Conservation (phyloP, 1,140 invertebrate species). For the Holotrichia oblita region DNA sequence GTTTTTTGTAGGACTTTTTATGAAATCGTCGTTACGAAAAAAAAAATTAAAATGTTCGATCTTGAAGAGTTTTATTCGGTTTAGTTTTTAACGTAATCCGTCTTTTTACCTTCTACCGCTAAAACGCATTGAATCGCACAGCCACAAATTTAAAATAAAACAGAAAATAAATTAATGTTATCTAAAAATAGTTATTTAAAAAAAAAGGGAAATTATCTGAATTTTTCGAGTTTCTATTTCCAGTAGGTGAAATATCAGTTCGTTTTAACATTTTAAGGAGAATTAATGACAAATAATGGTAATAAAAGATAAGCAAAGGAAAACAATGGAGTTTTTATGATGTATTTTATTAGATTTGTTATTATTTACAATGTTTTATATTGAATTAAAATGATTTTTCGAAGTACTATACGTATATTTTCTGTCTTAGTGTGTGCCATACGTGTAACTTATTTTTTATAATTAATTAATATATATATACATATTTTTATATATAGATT, state of each 20-base stretch:
- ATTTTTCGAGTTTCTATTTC: background rate
- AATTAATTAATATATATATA: background rate
- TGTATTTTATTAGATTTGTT: background rate
- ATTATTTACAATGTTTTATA: background rate
- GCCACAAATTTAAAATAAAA: background rate
- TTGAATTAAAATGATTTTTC: background rate
- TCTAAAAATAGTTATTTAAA: background rate
- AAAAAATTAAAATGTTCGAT: background rate
- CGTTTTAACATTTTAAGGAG: background rate
- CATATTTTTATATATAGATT: background rate
- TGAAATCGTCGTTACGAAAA: background rate
- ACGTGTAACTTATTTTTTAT: conserved; percentile 6
- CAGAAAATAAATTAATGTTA: background rate
- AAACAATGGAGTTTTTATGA: background rate
- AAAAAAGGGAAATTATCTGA: too few relatives aligned
- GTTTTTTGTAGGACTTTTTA: conserved; percentile 7
- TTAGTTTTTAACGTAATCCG: background rate
- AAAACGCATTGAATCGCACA: background rate
- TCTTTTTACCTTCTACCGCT: background rate
- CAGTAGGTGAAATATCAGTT: background rate
- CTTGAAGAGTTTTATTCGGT: background rate
- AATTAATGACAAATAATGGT: conserved; percentile 2
- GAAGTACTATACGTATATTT: background rate
- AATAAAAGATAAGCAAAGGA: background rate
- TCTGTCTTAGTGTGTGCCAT: conserved; percentile 9